A percentile compares a stretch with the other conserved stretches of the same genome.
These are phyloP conservation scores for Ailurus styani DNA, from an alignment of 2,113 vertebrate genomes.

Conservation along the genomic window DNA sequence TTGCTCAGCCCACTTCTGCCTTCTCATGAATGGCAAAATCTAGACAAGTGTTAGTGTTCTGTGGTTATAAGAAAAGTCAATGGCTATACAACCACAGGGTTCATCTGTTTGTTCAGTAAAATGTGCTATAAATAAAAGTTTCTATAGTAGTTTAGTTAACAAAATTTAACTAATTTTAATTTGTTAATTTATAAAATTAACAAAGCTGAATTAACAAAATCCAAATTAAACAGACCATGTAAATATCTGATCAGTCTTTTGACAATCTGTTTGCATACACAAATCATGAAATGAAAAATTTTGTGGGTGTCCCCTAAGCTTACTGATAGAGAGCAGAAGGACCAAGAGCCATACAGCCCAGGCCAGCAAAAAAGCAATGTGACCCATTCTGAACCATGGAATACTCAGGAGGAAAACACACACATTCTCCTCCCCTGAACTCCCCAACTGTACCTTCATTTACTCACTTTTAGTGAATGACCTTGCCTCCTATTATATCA, in stretches of 20 bases:
- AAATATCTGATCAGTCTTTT: background rate
- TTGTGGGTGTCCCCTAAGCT: background rate
- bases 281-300: background rate
- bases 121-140: background rate
- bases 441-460: background rate
- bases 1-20: background rate
- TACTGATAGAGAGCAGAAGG: background rate
- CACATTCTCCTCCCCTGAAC: background rate
- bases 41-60: conserved; percentile 8
- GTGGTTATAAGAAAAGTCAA: conserved; percentile 22
- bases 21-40: background rate
- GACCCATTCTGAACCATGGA: background rate
- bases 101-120: background rate
- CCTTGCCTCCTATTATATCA: background rate
- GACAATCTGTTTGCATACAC: background rate
- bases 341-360: background rate
- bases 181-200: background rate
- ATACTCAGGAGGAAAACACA: background rate
- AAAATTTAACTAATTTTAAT: conserved; percentile 6
- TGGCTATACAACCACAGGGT: background rate
- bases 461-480: background rate
- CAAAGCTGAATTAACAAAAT: background rate
- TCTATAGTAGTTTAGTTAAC: background rate
- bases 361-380: background rate
- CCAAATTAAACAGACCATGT: background rate